These are phyloP conservation scores for Chelidonichthys spinosus DNA, from an alignment of 2,797 vertebrate genomes.

Conservation along the genomic window DNA sequence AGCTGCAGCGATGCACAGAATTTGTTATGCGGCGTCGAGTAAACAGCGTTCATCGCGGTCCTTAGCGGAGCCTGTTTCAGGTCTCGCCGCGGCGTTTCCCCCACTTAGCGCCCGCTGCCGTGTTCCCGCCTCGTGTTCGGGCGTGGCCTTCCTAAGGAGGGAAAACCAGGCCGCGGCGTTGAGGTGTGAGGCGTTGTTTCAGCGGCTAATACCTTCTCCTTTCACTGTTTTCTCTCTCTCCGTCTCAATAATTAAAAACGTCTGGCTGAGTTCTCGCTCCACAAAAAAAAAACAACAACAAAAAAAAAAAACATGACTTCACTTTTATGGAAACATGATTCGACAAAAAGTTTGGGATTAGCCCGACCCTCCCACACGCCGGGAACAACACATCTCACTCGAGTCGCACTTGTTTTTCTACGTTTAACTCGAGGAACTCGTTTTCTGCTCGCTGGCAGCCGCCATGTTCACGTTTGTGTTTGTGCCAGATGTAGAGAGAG, in stretches of 20 bases:
- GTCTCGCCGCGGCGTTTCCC: constrained; percentile 14
- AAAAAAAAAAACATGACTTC: constrained; percentile 64
- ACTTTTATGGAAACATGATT: constrained; percentile 74
- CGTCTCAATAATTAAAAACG: constrained; percentile 73
- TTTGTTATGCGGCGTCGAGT: constrained; percentile 29
- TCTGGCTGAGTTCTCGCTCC: constrained; percentile 56
- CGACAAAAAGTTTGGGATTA: constrained; percentile 69
- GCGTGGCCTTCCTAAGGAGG: constrained; percentile 41
- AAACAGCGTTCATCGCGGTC: constrained; percentile 41
- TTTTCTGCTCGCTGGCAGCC: constrained; percentile 26
- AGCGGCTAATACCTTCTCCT: constrained; percentile 47
- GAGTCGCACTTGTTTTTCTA: constrained; percentile 57
- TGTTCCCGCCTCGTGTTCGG: constrained; percentile 41
- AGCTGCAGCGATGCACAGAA: constrained; percentile 47
- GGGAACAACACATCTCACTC: constrained; percentile 52
- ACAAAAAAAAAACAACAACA: constrained; percentile 19
- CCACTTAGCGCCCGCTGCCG: background rate
- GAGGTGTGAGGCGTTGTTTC: constrained; percentile 62
- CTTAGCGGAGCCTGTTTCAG: constrained; percentile 16
- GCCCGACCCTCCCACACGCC: constrained; percentile 30
- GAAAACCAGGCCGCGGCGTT: constrained; percentile 41
- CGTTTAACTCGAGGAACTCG: constrained; percentile 30
- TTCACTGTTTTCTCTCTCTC: constrained; percentile 39
- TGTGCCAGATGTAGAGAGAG: constrained; percentile 26
- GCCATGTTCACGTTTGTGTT: constrained; percentile 33